phyloP scores from a whole-genome alignment of 2,113 vertebrate species.

The Cyanistes caeruleus region DNA sequence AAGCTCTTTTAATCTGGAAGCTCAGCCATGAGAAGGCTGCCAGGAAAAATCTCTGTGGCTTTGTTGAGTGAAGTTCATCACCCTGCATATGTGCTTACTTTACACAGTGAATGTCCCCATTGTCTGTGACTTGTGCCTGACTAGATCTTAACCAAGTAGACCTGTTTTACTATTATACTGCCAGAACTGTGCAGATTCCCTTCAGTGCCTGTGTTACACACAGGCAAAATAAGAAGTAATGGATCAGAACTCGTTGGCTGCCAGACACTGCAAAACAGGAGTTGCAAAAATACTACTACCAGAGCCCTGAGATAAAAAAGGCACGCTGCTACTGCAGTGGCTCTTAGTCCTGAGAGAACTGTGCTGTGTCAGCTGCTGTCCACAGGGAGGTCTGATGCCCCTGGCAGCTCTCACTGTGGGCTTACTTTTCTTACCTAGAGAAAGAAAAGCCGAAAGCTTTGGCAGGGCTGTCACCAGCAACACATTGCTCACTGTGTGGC shows the following conservation, averaged over 20 bases:
- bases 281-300: neutral
- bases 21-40: neutral
- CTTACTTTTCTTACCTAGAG: neutral
- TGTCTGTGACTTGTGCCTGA: neutral
- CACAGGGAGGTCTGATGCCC: neutral
- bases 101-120: neutral
- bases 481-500: neutral
- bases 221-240: neutral
- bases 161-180: neutral
- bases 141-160: neutral
- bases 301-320: neutral
- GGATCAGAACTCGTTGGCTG: neutral
- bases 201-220: neutral
- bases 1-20: neutral
- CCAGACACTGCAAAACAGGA: neutral
- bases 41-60: neutral
- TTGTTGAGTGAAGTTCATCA: neutral
- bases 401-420: neutral
- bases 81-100: neutral
- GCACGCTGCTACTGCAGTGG: fast-evolving
- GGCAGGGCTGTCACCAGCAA: neutral
- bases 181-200: neutral
- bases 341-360: neutral
- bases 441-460: neutral
- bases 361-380: neutral